Base-by-base conservation (phyloP, 30 jellyfish, hydroid and myxozoan genomes). In the Catostylus mosaicus region DNA sequence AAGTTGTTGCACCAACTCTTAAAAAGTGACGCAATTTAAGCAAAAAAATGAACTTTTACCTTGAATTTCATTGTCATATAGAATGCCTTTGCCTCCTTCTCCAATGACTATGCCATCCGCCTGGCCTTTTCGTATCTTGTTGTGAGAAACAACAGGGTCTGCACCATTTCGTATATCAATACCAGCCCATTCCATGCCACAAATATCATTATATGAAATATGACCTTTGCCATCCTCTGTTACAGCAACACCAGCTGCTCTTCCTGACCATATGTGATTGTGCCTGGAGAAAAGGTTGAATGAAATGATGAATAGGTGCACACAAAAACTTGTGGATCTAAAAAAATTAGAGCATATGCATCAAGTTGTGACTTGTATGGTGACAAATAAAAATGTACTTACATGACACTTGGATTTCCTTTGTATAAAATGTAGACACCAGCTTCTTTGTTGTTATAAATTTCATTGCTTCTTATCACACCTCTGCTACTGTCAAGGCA, bases 101-200 rank as follows among this genome's bases (percentile, higher is more conserved):
- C 96, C 97, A 46, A 90, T 82, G 12, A 90, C 96, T 16, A 90
- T 84, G 45, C 97, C 97, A 77, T 90, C 97, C 12, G 97, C 89
- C 33, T 90, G 87, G 43, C 97, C 97, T 30, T 90, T 83, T n/a
- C 93, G 81, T 18, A 90, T 90, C 23, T 51, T 60, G 50, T 90
- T 90, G 59, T 90, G 97, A 6, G 97, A 90, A 1, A 90, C 89
- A 73, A 90, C 96, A 16, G 97, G 97, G 61, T 90, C 90, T 0
- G 84, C 97, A 33, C 97, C 97, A 63, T 90, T 93, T n/a, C 97
- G 84, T n/a, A 90, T 84, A 40, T 90, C 97, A 75, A 90, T 90
- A 24, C 97, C 97, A 43, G 97, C 97, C 97, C 97, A 90, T 59
- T 90, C 97, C 93, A 83, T 80, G 35, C 93, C 93, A 64, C 88